Conservation (phyloP, 1,140 invertebrate genomes). For the Zaprionus gabonicus region DNA sequence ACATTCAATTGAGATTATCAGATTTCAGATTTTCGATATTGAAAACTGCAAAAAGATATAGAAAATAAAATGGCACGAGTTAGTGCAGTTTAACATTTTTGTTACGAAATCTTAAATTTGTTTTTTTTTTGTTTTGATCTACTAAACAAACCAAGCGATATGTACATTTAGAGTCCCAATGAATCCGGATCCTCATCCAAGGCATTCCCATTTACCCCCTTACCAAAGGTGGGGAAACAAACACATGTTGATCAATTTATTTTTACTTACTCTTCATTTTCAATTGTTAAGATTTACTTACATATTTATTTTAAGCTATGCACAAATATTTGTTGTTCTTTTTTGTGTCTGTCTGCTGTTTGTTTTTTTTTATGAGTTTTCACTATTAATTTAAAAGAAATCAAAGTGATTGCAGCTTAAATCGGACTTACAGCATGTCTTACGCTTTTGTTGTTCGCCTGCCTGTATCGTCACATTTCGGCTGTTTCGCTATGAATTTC, state of each 20-base stretch:
- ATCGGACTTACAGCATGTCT: slow-evolving; percentile 39
- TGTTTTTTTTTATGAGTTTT: slow-evolving; percentile 10
- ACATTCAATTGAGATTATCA: slow-evolving; percentile 49
- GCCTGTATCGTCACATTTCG: slow-evolving; percentile 20
- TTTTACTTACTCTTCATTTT: slow-evolving; percentile 82
- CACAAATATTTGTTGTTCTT: slow-evolving; percentile 48
- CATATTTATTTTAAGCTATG: slow-evolving; percentile 77
- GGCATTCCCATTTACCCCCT: slow-evolving; percentile 71
- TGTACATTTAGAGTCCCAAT: slow-evolving; percentile 19
- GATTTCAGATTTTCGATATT: slow-evolving; percentile 77
- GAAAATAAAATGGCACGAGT: slow-evolving; percentile 74
- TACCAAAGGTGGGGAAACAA: slow-evolving; percentile 82
- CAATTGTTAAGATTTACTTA: slow-evolving; percentile 78
- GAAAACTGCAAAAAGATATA: slow-evolving; percentile 83
- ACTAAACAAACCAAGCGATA: slow-evolving; percentile 27
- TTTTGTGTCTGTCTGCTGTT: slow-evolving; percentile 7
- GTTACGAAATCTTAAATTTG: slow-evolving; percentile 17
- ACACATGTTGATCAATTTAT: slow-evolving; percentile 75
- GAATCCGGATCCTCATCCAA: slow-evolving; percentile 30
- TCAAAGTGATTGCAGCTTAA: slow-evolving; percentile 31
- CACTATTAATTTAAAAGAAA: slow-evolving; percentile 30
- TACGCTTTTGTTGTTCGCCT: slow-evolving; percentile 28
- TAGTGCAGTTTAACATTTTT: slow-evolving; percentile 60
- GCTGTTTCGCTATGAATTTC: slow-evolving; percentile 47
- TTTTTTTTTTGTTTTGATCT: slow-evolving; percentile 22